Evolutionary conservation across 1,140 invertebrate genomes (phyloP).

Genomic region (Adoxophyes honmai): DNA sequence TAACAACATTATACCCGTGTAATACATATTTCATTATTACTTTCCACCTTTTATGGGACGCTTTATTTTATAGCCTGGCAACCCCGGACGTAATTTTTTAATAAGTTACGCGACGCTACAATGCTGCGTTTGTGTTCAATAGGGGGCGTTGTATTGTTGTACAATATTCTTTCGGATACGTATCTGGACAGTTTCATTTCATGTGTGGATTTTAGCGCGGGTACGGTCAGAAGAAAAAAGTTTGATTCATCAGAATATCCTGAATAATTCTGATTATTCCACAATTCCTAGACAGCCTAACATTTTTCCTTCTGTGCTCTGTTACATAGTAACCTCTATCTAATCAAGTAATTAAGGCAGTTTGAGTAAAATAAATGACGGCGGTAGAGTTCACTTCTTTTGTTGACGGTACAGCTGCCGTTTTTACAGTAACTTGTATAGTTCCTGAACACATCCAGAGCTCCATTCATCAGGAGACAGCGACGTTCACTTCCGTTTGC

Average conservation of each 20-base stretch:
- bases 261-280: too few relatives aligned
- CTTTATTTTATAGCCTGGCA: slow-evolving; percentile 70
- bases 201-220: slow-evolving; percentile 29
- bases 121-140: slow-evolving; percentile 49
- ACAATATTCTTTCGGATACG: slow-evolving; percentile 60
- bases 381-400: slow-evolving; percentile 14
- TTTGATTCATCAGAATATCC: background rate
- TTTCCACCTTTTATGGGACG: slow-evolving; percentile 62
- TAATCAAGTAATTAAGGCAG: too few relatives aligned
- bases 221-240: slow-evolving; percentile 39
- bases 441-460: slow-evolving; percentile 61
- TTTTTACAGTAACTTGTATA: slow-evolving; percentile 50
- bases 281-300: too few relatives aligned
- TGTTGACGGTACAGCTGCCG: slow-evolving; percentile 37
- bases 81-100: slow-evolving; percentile 53
- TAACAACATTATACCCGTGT: slow-evolving; percentile 76
- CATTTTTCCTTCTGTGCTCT: too few relatives aligned
- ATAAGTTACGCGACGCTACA: slow-evolving; percentile 37
- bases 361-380: too few relatives aligned
- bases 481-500: slow-evolving; percentile 63
- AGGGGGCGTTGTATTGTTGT: slow-evolving; percentile 73
- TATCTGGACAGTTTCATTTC: slow-evolving; percentile 37
- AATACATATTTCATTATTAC: slow-evolving; percentile 77
- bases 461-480: slow-evolving; percentile 62
- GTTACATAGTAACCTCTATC: too few relatives aligned